A percentile compares a stretch with the other conserved stretches of the same genome.
Evolutionary conservation across 2,113 vertebrate genomes (phyloP).

Genomic region (Callithrix jacchus): DNA sequence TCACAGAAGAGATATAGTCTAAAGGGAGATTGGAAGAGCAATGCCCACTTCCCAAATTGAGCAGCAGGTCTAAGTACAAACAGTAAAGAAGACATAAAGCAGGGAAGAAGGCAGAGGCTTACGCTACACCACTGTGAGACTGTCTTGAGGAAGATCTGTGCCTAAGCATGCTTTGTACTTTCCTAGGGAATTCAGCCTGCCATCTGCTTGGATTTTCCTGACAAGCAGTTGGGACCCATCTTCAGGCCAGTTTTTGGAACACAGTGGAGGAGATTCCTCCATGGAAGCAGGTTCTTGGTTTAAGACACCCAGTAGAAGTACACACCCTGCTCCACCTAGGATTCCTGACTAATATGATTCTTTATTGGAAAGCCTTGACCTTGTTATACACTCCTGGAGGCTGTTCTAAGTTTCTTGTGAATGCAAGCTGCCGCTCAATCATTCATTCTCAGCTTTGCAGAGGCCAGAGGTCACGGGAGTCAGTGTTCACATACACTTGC

Average conservation of each 20-base stretch:
- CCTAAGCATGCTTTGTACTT: constrained; percentile 34
- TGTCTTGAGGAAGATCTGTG: not conserved
- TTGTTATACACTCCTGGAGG: constrained; percentile 74
- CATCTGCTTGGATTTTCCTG: not conserved
- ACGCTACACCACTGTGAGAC: not conserved
- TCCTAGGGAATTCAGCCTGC: not conserved
- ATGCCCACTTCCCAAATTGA: not conserved
- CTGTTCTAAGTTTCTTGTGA: constrained; percentile 76
- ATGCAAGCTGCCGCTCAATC: constrained; percentile 78
- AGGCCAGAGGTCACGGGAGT: constrained; percentile 68
- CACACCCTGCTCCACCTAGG: constrained; percentile 63
- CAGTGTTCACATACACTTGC: constrained; percentile 60
- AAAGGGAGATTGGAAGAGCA: not conserved
- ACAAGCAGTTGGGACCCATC: not conserved
- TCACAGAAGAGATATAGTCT: constrained; percentile 14
- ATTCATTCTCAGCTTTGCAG: constrained; percentile 76
- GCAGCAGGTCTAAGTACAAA: not conserved
- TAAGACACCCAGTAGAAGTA: constrained; percentile 41
- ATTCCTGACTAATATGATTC: constrained; percentile 75
- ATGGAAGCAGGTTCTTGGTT: constrained; percentile 26
- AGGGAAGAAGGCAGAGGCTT: not conserved
- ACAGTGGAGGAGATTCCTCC: not conserved
- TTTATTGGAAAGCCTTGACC: constrained; percentile 76
- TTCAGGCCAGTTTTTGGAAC: constrained; percentile 6
- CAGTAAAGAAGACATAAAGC: not conserved